A percentile compares a stretch with the other conserved stretches of the same genome.
phyloP scores from a whole-genome alignment of 64 coral and sea anemone genomes.

The Pocillopora verrucosa region DNA sequence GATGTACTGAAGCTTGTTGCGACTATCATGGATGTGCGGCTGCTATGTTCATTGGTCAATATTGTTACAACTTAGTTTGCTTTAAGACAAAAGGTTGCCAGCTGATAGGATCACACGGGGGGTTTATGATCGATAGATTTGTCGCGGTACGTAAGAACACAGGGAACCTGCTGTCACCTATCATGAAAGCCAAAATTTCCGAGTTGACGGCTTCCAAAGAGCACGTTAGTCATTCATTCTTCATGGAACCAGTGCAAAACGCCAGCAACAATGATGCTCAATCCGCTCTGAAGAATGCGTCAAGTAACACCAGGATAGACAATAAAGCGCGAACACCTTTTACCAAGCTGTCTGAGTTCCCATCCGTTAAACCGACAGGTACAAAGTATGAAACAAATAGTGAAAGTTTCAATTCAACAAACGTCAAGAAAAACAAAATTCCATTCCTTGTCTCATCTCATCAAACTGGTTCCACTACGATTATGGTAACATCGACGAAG shows the following conservation, averaged over 20 bases:
- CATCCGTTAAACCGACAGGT: not conserved
- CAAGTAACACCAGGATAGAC: not conserved
- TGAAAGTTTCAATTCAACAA: not conserved
- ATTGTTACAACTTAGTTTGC: constrained; percentile 79
- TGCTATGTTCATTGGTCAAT: constrained; percentile 60
- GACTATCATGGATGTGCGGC: constrained; percentile 54
- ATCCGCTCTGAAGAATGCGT: not conserved
- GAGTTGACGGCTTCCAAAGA: not conserved
- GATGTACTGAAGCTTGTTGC: constrained; percentile 68
- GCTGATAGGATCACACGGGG: constrained; percentile 21
- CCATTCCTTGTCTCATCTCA: not conserved
- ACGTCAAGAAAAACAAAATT: constrained; percentile 21
- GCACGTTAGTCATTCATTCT: not conserved
- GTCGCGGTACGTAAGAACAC: constrained; percentile 45
- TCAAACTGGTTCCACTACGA: no score
- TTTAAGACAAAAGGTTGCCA: constrained; percentile 65
- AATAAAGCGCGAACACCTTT: not conserved
- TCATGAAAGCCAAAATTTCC: constrained; percentile 8
- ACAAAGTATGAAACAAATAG: not conserved
- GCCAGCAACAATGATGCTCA: not conserved
- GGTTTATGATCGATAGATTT: constrained; percentile 68
- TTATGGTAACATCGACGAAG: not conserved
- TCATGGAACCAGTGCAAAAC: constrained; percentile 3
- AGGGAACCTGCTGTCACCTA: not conserved
- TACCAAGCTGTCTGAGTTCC: not conserved